phyloP scores from a whole-genome alignment of 2,797 vertebrate genomes.

The Valencia hispanica region DNA sequence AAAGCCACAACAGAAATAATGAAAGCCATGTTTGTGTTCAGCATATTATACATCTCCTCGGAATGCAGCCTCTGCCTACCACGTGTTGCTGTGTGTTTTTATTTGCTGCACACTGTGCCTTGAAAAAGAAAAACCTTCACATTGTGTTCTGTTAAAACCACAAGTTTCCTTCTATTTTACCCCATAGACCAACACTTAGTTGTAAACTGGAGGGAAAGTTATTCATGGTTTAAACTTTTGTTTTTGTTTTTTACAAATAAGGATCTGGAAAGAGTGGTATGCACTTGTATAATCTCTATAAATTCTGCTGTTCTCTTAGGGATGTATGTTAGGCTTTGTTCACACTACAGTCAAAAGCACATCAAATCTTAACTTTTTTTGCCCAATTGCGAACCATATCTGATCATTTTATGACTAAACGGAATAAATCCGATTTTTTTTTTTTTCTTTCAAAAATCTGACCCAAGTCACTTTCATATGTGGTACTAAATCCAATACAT shows the following conservation, averaged over 20 bases:
- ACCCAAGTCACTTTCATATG: too few relatives aligned
- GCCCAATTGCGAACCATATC: too few relatives aligned
- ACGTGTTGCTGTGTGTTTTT: background rate
- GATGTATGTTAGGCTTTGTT: too few relatives aligned
- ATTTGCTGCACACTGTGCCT: background rate
- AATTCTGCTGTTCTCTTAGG: too few relatives aligned
- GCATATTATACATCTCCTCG: constrained; percentile 45
- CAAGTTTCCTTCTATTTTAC: background rate
- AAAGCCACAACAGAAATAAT: constrained; percentile 46
- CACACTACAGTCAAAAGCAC: too few relatives aligned
- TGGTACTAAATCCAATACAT: too few relatives aligned
- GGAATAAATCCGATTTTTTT: too few relatives aligned
- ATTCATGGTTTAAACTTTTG: background rate
- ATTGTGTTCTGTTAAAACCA: background rate
- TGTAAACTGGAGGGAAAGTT: background rate
- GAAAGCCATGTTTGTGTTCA: constrained; percentile 54
- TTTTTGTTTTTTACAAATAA: background rate
- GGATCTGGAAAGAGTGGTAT: background rate
- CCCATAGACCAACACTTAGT: background rate
- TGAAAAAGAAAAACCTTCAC: background rate
- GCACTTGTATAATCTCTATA: background rate
- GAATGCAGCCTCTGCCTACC: constrained; percentile 55
- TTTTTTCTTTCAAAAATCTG: too few relatives aligned
- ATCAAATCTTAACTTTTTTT: too few relatives aligned
- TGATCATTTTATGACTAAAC: too few relatives aligned